Evolutionary conservation across 2,888 invertebrate species (phyloP).

Genomic region (Antheraea yamamai): DNA sequence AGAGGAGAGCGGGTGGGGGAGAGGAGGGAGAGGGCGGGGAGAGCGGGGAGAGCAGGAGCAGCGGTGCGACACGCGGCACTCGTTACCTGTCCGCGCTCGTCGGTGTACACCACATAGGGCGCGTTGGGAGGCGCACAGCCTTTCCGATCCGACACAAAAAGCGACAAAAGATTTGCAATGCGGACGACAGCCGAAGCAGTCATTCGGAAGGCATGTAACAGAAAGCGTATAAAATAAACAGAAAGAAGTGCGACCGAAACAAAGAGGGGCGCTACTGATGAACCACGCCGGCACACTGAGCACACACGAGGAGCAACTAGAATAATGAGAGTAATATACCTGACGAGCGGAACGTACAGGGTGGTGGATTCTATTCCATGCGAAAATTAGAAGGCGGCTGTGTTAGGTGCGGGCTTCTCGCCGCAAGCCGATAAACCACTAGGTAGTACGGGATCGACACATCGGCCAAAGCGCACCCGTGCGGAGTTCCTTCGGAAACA

Average conservation of each 20-base stretch:
- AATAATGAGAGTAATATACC: slow-evolving; percentile 78
- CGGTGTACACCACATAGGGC: slow-evolving; percentile 97
- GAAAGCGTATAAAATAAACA: slow-evolving; percentile 81
- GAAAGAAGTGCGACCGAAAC: slow-evolving; percentile 72
- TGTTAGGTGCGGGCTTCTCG: slow-evolving; percentile 80
- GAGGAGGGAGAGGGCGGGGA: slow-evolving; percentile 20
- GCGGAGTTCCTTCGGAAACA: slow-evolving; percentile 74
- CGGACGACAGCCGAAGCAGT: slow-evolving; percentile 79
- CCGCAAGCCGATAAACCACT: slow-evolving; percentile 75
- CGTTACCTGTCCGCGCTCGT: slow-evolving; percentile 97
- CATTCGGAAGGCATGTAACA: slow-evolving; percentile 83
- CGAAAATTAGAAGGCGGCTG: slow-evolving; percentile 81
- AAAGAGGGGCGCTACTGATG: slow-evolving; percentile 66
- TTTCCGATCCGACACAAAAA: slow-evolving; percentile 75
- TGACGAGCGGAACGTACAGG: slow-evolving; percentile 82
- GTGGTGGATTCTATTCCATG: slow-evolving; percentile 81
- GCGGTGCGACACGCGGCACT: slow-evolving; percentile 62
- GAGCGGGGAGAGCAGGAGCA: slow-evolving; percentile 27
- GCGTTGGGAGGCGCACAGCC: slow-evolving; percentile 92
- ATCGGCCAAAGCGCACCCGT: slow-evolving; percentile 79
- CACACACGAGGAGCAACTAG: slow-evolving; percentile 77
- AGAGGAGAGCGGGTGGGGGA: slow-evolving; percentile 12
- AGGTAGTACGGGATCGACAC: slow-evolving; percentile 71
- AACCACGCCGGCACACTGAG: slow-evolving; percentile 73
- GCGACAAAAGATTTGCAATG: slow-evolving; percentile 78